Evolutionary conservation across 2,113 vertebrate genomes (phyloP).

Genomic region (Zosterops japonicus): DNA sequence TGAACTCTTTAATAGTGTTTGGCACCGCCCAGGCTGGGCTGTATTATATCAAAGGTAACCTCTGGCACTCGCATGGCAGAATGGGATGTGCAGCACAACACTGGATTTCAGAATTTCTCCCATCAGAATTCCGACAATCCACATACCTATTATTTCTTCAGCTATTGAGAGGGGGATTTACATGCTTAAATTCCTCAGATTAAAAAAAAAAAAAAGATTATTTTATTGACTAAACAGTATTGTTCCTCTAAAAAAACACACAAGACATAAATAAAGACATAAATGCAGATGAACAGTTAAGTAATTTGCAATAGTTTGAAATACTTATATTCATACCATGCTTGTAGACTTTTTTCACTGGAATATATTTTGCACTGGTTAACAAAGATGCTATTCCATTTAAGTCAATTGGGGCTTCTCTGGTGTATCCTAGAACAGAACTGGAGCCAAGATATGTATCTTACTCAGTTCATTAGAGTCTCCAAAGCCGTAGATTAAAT

Average conservation of each 20-base stretch:
- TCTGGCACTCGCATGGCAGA: neutral
- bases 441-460: conserved; percentile 50
- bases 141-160: neutral
- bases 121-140: neutral
- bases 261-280: conserved; percentile 19
- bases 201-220: conserved; percentile 15
- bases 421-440: conserved; percentile 36
- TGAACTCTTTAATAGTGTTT: neutral
- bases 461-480: conserved; percentile 72
- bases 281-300: conserved; percentile 35
- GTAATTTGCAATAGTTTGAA: conserved; percentile 23
- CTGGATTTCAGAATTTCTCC: neutral
- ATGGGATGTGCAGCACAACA: neutral
- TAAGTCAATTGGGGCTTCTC: conserved; percentile 41
- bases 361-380: conserved; percentile 25
- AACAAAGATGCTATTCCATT: conserved; percentile 39
- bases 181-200: neutral
- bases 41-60: neutral
- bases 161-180: neutral
- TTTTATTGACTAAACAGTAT: conserved; percentile 26
- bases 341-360: neutral
- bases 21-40: neutral
- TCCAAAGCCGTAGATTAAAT: conserved; percentile 71
- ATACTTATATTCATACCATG: conserved; percentile 14
- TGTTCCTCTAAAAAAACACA: conserved; percentile 29